Evolutionary conservation across 2,797 vertebrate genomes (phyloP), one percentile per base, ranked within the genome.

Genomic region (Rhabdophis nuchalis): DNA sequence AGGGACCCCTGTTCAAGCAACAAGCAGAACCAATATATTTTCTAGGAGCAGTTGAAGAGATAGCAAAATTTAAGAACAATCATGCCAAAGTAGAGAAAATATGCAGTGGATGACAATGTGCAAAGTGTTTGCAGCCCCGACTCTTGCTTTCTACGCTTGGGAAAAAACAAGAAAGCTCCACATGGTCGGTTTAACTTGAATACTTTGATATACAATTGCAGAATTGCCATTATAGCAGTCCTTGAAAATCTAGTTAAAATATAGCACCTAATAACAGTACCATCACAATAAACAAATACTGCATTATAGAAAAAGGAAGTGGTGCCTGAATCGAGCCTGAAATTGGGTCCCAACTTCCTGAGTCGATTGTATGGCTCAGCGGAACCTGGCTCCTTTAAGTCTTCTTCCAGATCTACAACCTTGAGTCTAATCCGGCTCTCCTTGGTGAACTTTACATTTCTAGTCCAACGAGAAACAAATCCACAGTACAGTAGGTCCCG

Each of bases 111-210:
- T 89, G 46, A 20, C 93, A 23, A 7, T 10, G 92, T 10, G 61
- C 10, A 29, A 5, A 36, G 82, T 29, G 61, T 58, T 12, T 53
- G 56, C 57, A 92, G 27, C 36, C 10, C 68, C 89, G 86, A 91
- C 18, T 36, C 20, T 4, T 87, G 93, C 12, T 25, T n/a, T 93
- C 29, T 50, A 36, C 5, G 0, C 2, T 93, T 93, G 91, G 90
- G 68, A 50, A 41, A 53, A 41, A 50, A 91, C 86, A 0, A 0
- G 72, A 89, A 91, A 94, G 50, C 54, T 0, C 2, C 2, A 92
- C 58, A 64, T 58, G 94, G 93, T 46, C 29, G 32, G 60, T 90
- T 96, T 46, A 77, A 68, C 87, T 88, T 85, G 53, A 82, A 89
- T 32, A 10, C 92, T 93, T 46, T 77, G 18, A 82, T 46, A 82